These are phyloP conservation scores for Bujurquina vittata DNA, from an alignment of 2,113 vertebrate species.

Conservation along the genomic window DNA sequence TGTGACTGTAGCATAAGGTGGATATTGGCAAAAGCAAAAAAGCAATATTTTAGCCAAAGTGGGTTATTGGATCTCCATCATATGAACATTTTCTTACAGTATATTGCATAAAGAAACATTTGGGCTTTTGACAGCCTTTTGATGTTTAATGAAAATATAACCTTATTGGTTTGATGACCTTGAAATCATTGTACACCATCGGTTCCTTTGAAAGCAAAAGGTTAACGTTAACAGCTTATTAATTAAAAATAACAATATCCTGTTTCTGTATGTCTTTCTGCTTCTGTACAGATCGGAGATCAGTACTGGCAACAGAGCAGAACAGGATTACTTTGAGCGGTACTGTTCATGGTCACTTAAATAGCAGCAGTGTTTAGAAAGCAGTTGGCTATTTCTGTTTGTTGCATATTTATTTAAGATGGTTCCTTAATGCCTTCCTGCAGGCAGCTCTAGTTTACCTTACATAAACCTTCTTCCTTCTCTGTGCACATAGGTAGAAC, in stretches of 20 bases:
- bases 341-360: background rate
- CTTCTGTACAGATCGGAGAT: background rate
- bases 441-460: slow-evolving; percentile 2
- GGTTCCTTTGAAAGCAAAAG: background rate
- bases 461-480: slow-evolving; percentile 39
- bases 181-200: background rate
- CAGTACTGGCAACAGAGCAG: background rate
- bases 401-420: background rate
- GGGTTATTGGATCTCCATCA: background rate
- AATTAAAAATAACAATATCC: background rate
- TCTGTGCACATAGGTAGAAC: slow-evolving; percentile 9
- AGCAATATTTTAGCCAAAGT: background rate
- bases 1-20: background rate
- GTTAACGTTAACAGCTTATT: no score
- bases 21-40: background rate
- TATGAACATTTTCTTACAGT: background rate
- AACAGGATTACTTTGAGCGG: background rate
- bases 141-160: no score
- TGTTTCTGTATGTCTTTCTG: background rate
- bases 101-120: background rate
- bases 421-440: background rate
- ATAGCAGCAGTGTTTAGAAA: background rate
- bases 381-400: background rate
- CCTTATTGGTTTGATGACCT: background rate
- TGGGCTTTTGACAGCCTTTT: background rate